Conservation (phyloP, 1,140 invertebrate genomes). For the Trypoxylus dichotomus region DNA sequence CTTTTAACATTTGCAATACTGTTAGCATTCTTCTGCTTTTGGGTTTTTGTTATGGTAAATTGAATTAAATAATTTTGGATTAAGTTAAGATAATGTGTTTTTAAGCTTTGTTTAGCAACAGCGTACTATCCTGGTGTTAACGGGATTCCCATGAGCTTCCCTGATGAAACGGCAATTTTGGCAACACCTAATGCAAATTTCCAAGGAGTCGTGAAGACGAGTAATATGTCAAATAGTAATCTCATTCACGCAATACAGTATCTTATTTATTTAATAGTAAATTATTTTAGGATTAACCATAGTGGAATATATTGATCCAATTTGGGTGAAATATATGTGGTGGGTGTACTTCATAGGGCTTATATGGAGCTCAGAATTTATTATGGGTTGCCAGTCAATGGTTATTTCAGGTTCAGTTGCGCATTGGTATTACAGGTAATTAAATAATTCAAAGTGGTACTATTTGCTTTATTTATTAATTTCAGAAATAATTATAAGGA, state of each 20-base stretch:
- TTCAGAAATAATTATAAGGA: constrained; percentile 57
- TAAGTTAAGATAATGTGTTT: neutral
- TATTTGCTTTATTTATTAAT: constrained; percentile 34
- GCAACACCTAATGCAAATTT: neutral
- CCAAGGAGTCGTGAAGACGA: neutral
- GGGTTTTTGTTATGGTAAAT: constrained; percentile 78
- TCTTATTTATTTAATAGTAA: neutral
- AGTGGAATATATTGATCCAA: constrained; percentile 68
- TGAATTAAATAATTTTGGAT: constrained; percentile 6
- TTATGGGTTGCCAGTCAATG: constrained; percentile 89
- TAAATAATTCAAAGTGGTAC: neutral
- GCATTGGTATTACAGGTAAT: constrained; percentile 84
- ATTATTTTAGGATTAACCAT: constrained; percentile 60
- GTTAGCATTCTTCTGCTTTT: constrained; percentile 79
- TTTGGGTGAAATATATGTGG: constrained; percentile 85
- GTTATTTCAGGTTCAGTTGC: constrained; percentile 87
- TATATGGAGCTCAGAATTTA: constrained; percentile 89
- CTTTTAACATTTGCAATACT: constrained; percentile 81
- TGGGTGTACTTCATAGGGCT: constrained; percentile 88
- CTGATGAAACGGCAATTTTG: neutral
- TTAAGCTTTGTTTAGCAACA: constrained; percentile 61
- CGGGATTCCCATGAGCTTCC: constrained; percentile 25
- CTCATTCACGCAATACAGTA: neutral
- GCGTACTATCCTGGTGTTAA: constrained; percentile 52
- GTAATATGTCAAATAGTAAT: constrained; percentile 2